These are phyloP conservation scores for Austrofundulus limnaeus DNA, from an alignment of 2,113 vertebrate genomes.

Conservation along the genomic window DNA sequence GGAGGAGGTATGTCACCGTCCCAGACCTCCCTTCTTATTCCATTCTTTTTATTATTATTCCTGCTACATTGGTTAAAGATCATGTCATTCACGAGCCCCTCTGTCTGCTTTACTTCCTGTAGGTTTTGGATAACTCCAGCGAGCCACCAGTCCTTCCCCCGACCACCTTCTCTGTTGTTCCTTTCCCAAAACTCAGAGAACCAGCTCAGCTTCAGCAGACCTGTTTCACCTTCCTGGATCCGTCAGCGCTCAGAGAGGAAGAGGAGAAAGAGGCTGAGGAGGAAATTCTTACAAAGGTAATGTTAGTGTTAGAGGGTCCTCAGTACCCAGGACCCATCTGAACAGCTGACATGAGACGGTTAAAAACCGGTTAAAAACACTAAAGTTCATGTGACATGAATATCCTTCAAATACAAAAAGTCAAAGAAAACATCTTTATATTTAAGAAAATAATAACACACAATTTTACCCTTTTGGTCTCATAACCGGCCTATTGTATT, in stretches of 20 bases:
- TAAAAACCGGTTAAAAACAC: no score
- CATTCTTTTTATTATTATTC: background rate
- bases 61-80: background rate
- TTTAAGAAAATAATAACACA: no score
- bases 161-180: constrained; percentile 78
- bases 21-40: background rate
- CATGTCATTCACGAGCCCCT: no score
- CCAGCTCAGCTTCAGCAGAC: constrained; percentile 25
- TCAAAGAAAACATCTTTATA: no score
- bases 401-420: no score
- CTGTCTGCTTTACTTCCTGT: constrained; percentile 11
- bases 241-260: constrained; percentile 23
- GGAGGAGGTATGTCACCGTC: constrained; percentile 72
- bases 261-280: constrained; percentile 69
- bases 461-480: no score
- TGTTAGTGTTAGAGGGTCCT: no score
- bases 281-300: constrained; percentile 69
- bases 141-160: constrained; percentile 81
- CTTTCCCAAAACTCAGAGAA: constrained; percentile 75
- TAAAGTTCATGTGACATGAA: no score
- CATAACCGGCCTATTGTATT: no score
- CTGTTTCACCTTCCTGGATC: constrained; percentile 78
- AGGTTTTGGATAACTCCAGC: constrained; percentile 81
- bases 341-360: no score
- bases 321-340: no score